Percentiles rank a stretch among this genome's conserved stretches.
Conservation (phyloP, 1,140 invertebrate species). For the Drosophila erecta region DNA sequence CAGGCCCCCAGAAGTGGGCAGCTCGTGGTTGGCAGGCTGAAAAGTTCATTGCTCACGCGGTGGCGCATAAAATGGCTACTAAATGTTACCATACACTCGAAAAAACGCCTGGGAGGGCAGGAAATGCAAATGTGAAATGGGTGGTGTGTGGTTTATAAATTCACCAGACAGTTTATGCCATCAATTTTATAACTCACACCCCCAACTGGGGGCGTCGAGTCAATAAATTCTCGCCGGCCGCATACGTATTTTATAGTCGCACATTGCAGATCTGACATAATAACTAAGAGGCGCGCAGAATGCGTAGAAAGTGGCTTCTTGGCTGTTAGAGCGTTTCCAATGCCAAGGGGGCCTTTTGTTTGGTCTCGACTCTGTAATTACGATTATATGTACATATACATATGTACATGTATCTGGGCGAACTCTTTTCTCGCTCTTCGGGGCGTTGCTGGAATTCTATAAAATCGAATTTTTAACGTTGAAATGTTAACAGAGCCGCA, state of each 20-base stretch:
- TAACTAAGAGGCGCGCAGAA: constrained; percentile 82
- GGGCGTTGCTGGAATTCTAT: constrained; percentile 81
- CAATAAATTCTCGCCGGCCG: constrained; percentile 81
- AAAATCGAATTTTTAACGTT: constrained; percentile 84
- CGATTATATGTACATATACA: background rate
- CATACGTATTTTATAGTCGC: constrained; percentile 83
- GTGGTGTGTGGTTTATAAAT: constrained; percentile 57
- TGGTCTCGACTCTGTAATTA: constrained; percentile 7
- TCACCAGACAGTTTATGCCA: constrained; percentile 79
- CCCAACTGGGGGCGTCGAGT: constrained; percentile 71
- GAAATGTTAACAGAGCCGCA: constrained; percentile 77
- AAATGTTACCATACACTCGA: constrained; percentile 61
- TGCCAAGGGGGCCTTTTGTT: constrained; percentile 20
- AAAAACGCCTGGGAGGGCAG: constrained; percentile 43
- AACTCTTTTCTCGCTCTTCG: constrained; percentile 39
- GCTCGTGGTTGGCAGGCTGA: too few relatives aligned
- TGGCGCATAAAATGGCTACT: constrained; percentile 39
- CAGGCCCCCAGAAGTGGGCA: constrained; percentile 46
- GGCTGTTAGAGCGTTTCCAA: constrained; percentile 44
- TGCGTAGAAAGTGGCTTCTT: constrained; percentile 58
- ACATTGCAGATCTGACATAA: constrained; percentile 84
- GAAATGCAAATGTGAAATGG: constrained; percentile 23
- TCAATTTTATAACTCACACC: constrained; percentile 83
- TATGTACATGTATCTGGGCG: background rate
- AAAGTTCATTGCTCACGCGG: constrained; percentile 5